phyloP scores from a whole-genome alignment of 1,140 invertebrate species.

The Hyles vespertilio region DNA sequence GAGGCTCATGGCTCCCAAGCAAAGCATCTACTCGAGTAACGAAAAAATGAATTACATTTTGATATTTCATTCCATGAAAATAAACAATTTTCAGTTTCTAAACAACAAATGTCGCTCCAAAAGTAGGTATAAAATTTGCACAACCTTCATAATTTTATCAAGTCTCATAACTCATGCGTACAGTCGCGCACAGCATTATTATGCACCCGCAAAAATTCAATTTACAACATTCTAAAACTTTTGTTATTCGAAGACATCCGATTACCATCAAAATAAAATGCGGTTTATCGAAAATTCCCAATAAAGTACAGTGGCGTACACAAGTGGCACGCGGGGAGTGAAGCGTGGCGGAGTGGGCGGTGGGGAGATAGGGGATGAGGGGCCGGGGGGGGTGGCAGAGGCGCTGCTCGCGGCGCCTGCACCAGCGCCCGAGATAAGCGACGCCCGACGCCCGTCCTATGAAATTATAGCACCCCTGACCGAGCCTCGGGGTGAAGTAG shows the following conservation, averaged over 20 bases:
- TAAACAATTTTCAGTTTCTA: too few relatives aligned
- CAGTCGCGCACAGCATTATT: too few relatives aligned
- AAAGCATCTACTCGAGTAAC: too few relatives aligned
- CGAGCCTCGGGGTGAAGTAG: constrained; percentile 22
- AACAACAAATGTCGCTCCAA: too few relatives aligned
- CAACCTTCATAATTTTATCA: too few relatives aligned
- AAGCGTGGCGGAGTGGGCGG: background rate
- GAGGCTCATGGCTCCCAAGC: too few relatives aligned
- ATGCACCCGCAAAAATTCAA: too few relatives aligned
- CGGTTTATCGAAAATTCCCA: constrained; percentile 48
- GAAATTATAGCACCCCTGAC: constrained; percentile 62
- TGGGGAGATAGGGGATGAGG: constrained; percentile 5
- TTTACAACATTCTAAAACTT: too few relatives aligned
- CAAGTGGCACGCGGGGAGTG: constrained; percentile 17
- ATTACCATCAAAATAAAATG: constrained; percentile 27
- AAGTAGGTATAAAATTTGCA: too few relatives aligned
- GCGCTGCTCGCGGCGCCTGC: constrained; percentile 61
- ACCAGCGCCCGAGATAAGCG: constrained; percentile 65
- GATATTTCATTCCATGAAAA: too few relatives aligned
- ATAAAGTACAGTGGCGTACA: constrained; percentile 34
- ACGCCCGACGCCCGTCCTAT: constrained; percentile 61
- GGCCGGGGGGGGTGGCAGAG: constrained; percentile 28
- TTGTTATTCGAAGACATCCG: constrained; percentile 10
- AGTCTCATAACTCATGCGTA: too few relatives aligned
- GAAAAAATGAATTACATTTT: too few relatives aligned